Percentiles rank a stretch among this genome's conserved stretches.
Conservation (phyloP, 2,113 vertebrate species). For the Tiliqua scincoides region DNA sequence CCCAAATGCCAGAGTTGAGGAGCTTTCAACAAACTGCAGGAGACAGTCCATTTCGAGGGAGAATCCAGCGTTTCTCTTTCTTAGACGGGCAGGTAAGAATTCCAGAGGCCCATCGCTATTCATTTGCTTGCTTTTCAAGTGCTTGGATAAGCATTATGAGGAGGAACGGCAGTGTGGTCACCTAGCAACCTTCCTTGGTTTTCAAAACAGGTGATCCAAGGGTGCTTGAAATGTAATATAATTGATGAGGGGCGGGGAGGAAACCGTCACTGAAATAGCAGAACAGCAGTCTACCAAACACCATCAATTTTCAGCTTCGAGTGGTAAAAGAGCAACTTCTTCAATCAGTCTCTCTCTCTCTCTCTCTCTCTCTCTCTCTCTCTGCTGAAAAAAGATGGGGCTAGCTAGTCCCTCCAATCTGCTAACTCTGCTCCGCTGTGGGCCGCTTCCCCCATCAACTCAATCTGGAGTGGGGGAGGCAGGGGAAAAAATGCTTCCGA, state of each 20-base stretch:
- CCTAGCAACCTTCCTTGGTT: conserved; percentile 23
- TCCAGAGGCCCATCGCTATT: neutral
- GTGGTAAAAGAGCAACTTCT: neutral
- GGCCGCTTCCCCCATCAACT: neutral
- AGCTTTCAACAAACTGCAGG: neutral
- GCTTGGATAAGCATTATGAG: neutral
- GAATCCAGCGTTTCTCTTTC: neutral
- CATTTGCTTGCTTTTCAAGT: conserved; percentile 17
- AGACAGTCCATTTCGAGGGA: neutral
- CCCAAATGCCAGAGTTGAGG: neutral
- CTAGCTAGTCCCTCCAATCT: neutral
- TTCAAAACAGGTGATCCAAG: neutral
- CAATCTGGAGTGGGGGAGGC: neutral
- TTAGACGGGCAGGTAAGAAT: neutral
- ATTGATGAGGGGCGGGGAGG: neutral
- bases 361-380: neutral
- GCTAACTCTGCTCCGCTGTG: neutral
- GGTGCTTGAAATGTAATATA: conserved; percentile 12
- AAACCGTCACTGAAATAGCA: neutral
- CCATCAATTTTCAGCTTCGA: neutral
- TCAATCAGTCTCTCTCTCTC: neutral
- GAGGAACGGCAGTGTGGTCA: conserved; percentile 20
- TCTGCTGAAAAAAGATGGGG: neutral
- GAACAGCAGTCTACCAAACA: neutral
- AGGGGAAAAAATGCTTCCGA: no score